Evolutionary conservation across 2,888 invertebrate genomes (phyloP).

Genomic region (Pristionchus fissidentatus): DNA sequence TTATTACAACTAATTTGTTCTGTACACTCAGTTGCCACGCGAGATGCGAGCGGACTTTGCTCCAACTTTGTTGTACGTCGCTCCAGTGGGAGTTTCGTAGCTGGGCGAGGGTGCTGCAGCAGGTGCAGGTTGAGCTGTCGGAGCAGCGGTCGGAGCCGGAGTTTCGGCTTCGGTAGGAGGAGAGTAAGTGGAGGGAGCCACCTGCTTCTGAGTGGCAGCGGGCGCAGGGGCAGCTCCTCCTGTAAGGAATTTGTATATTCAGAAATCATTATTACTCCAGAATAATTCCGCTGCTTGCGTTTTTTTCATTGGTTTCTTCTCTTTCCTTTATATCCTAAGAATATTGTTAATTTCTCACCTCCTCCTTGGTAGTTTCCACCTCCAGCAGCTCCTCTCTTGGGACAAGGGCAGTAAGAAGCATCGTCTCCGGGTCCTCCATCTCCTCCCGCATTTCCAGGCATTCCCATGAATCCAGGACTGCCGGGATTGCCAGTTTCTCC

Average conservation of each 20-base stretch:
- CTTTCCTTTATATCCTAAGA: too few species aligned
- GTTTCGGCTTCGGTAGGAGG: slow-evolving; percentile 3
- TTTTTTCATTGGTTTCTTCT: too few species aligned
- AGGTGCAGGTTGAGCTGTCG: not conserved
- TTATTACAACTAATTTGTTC: too few species aligned
- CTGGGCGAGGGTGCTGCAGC: slow-evolving; percentile 9
- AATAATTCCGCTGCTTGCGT: too few species aligned
- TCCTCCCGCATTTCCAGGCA: slow-evolving; percentile 21
- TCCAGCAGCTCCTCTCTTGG: slow-evolving; percentile 1
- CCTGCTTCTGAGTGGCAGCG: slow-evolving; percentile 3
- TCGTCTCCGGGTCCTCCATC: slow-evolving; percentile 46
- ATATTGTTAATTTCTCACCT: too few species aligned
- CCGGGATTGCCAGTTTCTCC: slow-evolving; percentile 33
- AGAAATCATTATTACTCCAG: too few species aligned
- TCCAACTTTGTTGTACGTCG: not conserved
- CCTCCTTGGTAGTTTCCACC: slow-evolving; percentile 17
- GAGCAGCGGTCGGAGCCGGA: not conserved
- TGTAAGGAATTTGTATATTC: too few species aligned
- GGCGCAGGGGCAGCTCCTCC: not conserved
- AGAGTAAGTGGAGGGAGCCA: slow-evolving; percentile 3
- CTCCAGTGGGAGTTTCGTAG: not conserved
- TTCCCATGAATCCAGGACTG: slow-evolving; percentile 45
- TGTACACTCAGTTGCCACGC: not conserved
- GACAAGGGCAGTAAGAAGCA: slow-evolving; percentile 43
- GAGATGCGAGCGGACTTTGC: slow-evolving; percentile 39